A percentile compares a stretch with the other conserved stretches of the same genome.
Conservation (phyloP, 2,113 vertebrate genomes). For the Amphilophus citrinellus region DNA sequence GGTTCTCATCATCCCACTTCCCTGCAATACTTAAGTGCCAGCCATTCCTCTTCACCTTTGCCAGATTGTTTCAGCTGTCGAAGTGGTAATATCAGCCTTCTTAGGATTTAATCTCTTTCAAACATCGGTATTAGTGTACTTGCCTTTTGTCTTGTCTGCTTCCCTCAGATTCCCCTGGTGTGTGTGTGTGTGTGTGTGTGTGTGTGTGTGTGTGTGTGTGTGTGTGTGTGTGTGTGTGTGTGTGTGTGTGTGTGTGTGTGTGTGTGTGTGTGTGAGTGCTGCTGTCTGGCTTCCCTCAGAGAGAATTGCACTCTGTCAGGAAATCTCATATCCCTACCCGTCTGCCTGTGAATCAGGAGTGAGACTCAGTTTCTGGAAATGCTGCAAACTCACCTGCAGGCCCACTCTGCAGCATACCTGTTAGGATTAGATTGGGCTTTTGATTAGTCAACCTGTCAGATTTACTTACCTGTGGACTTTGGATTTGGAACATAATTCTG, state of each 20-base stretch:
- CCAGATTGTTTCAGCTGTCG: not conserved
- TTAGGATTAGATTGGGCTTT: not conserved
- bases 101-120: not conserved
- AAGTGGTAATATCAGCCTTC: not conserved
- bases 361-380: not conserved
- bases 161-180: not conserved
- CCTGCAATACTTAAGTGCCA: not conserved
- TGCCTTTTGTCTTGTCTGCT: not conserved
- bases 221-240: not conserved
- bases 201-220: not conserved
- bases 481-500: not conserved
- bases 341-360: not conserved
- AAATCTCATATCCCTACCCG: not conserved
- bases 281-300: not conserved
- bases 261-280: not conserved
- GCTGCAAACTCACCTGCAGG: not conserved
- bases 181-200: not conserved
- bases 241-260: not conserved
- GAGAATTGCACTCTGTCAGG: not conserved
- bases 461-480: not conserved
- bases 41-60: slow-evolving; percentile 2
- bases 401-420: not conserved
- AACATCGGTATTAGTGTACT: not conserved
- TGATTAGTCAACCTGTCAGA: not conserved
- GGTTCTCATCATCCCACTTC: not conserved